Evolutionary conservation across 2,888 invertebrate species (phyloP).

Genomic region (Dasypogon diadema): DNA sequence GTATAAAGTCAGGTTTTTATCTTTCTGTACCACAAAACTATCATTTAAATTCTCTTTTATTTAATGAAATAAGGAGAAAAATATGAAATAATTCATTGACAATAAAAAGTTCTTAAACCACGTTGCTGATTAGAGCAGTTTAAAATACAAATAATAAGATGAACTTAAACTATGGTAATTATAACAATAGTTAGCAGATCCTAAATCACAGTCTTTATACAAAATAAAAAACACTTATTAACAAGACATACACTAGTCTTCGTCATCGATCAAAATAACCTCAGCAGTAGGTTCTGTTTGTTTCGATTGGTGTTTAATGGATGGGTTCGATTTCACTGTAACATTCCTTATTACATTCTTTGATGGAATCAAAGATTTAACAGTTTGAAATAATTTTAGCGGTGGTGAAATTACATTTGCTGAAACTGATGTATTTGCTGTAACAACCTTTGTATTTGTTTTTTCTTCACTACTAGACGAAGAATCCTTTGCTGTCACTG

Average conservation of each 20-base stretch:
- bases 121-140: too few relatives aligned
- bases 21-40: too few relatives aligned
- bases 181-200: neutral
- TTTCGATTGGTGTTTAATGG: neutral
- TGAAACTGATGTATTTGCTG: neutral
- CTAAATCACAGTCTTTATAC: constrained; percentile 29
- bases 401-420: neutral
- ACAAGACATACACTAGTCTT: neutral
- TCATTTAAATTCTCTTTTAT: constrained; percentile 3
- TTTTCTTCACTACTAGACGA: neutral
- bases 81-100: neutral
- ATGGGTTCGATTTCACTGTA: neutral
- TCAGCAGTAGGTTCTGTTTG: neutral
- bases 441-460: neutral
- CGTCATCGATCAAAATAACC: constrained; percentile 38
- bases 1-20: too few relatives aligned
- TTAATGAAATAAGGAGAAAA: neutral
- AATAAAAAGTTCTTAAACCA: neutral
- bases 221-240: neutral
- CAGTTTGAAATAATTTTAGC: neutral
- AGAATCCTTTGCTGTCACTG: neutral
- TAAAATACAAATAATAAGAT: constrained; percentile 5
- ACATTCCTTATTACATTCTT: neutral
- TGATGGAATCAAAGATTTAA: neutral
- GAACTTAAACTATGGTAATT: neutral